Conservation (phyloP, 2,113 vertebrate genomes). For the Ginglymostoma cirratum region DNA sequence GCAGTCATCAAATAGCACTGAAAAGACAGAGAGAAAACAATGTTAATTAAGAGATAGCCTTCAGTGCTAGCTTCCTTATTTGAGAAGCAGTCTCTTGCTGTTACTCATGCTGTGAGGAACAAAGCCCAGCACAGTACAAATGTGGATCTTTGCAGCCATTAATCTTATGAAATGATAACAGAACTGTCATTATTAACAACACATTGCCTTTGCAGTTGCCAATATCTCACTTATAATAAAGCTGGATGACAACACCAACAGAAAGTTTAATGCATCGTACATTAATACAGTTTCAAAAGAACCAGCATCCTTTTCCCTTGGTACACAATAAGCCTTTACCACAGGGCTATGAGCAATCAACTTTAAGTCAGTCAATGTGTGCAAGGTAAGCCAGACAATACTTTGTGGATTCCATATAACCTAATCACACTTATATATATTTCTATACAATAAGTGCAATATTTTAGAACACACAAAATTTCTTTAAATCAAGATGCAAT, state of each 20-base stretch:
- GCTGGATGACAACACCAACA: neutral
- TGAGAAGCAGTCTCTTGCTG: neutral
- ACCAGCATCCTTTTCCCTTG: neutral
- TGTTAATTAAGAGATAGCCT: neutral
- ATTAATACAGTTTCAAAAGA: neutral
- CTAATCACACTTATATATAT: neutral
- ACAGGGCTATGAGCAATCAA: neutral
- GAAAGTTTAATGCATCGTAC: neutral
- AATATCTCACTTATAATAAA: neutral
- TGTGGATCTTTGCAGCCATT: neutral
- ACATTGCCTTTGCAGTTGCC: neutral
- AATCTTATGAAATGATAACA: neutral
- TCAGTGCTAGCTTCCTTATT: neutral
- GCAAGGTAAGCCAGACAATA: neutral
- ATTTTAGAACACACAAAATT: neutral
- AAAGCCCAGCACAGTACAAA: neutral
- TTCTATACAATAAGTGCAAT: neutral
- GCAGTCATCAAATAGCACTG: slow-evolving; percentile 88
- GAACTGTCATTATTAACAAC: neutral
- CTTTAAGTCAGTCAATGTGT: neutral
- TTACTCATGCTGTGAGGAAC: neutral
- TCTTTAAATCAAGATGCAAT: too few species aligned
- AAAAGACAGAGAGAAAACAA: slow-evolving; percentile 28
- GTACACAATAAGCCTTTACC: neutral
- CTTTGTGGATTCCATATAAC: neutral